These are phyloP conservation scores for Camponotus pennsylvanicus DNA, from an alignment of 1,140 invertebrate genomes.

Conservation along the genomic window DNA sequence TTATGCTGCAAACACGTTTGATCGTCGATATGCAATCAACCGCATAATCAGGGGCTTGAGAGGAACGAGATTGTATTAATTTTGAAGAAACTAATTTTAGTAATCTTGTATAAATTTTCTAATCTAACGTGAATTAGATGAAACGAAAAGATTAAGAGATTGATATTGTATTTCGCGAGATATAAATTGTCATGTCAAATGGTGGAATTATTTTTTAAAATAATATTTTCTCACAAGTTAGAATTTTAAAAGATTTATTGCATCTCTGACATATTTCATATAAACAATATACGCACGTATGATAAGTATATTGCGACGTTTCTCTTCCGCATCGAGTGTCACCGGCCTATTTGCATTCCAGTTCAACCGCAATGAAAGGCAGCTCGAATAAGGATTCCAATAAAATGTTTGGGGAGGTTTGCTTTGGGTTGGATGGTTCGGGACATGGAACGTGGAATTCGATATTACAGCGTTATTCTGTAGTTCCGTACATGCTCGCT, in stretches of 20 bases:
- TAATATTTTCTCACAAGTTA: background rate
- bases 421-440: constrained; percentile 65
- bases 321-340: constrained; percentile 68
- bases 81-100: background rate
- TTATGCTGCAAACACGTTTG: constrained; percentile 1
- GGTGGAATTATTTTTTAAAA: constrained; percentile 8
- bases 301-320: constrained; percentile 60
- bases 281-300: constrained; percentile 37
- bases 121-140: background rate
- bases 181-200: constrained; percentile 12
- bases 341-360: constrained; percentile 81
- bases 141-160: background rate
- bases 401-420: constrained; percentile 77
- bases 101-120: background rate
- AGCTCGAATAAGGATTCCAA: constrained; percentile 79
- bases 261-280: constrained; percentile 39
- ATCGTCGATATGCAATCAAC: background rate
- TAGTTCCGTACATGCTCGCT: constrained; percentile 55
- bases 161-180: background rate
- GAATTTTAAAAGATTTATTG: constrained; percentile 28
- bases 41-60: background rate
- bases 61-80: background rate
- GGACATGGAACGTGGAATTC: constrained; percentile 77
- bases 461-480: constrained; percentile 81
- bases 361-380: constrained; percentile 72